A percentile compares a stretch with the other conserved stretches of the same genome.
phyloP scores from a whole-genome alignment of 1,140 invertebrate species.

The Euura lappo region DNA sequence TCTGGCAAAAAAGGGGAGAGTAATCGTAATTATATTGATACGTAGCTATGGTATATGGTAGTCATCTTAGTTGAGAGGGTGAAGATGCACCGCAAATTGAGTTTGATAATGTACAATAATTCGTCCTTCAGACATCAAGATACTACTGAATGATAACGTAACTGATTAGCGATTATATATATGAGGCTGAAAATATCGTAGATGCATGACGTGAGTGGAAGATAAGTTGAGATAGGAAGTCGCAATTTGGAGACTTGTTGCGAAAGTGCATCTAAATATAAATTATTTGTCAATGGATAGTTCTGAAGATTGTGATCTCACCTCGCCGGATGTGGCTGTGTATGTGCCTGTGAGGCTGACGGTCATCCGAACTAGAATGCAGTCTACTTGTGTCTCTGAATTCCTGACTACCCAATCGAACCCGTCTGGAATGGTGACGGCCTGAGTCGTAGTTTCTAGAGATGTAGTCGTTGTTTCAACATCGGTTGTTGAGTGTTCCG shows the following conservation, averaged over 20 bases:
- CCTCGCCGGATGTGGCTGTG: constrained; percentile 12
- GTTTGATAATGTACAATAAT: too few species aligned
- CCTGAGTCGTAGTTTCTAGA: not conserved
- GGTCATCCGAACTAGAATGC: constrained; percentile 29
- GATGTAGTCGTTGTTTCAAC: not conserved
- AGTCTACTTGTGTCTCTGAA: constrained; percentile 12
- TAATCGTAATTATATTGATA: too few species aligned
- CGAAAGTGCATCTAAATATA: too few species aligned
- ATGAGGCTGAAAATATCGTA: too few species aligned
- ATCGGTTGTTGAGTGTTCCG: not conserved
- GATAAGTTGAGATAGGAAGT: too few species aligned
- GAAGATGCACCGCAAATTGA: too few species aligned
- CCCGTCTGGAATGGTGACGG: not conserved
- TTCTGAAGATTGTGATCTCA: constrained; percentile 10
- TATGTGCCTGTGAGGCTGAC: constrained; percentile 24
- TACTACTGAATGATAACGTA: too few species aligned
- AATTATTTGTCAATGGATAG: not conserved
- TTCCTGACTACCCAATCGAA: constrained; percentile 25
- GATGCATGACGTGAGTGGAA: too few species aligned
- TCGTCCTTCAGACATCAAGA: too few species aligned
- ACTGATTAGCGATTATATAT: not conserved
- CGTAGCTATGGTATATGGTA: too few species aligned
- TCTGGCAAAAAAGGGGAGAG: not conserved
- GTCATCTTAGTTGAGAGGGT: too few species aligned
- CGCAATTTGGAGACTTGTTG: too few species aligned